phyloP scores from a whole-genome alignment of 2,888 invertebrate genomes.

The Polietes domitor region DNA sequence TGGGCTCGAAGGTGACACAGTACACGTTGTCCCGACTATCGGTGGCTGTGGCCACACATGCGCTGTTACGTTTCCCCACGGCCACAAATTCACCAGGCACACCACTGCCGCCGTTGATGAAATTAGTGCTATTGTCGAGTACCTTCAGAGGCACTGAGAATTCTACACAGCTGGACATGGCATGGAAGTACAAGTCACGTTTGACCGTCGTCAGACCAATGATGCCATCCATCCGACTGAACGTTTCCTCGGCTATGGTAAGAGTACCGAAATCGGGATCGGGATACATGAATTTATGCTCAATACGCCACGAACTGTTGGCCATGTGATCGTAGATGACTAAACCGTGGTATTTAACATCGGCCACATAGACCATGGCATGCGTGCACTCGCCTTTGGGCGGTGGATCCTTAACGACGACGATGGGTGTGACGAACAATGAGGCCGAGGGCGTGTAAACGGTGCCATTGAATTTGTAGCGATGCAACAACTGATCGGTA shows the following conservation, averaged over 20 bases:
- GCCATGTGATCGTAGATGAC: slow-evolving; percentile 83
- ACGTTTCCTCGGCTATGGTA: slow-evolving; percentile 82
- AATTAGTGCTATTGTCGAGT: slow-evolving; percentile 82
- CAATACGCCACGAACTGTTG: slow-evolving; percentile 83
- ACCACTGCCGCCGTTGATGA: slow-evolving; percentile 79
- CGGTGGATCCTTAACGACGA: slow-evolving; percentile 82
- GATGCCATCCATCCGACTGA: slow-evolving; percentile 86
- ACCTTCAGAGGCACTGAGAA: slow-evolving; percentile 83
- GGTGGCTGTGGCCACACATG: slow-evolving; percentile 88
- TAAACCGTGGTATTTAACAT: slow-evolving; percentile 83
- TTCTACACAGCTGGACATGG: slow-evolving; percentile 84
- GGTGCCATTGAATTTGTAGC: slow-evolving; percentile 74
- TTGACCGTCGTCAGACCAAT: slow-evolving; percentile 82
- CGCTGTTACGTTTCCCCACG: slow-evolving; percentile 83
- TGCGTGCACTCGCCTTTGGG: slow-evolving; percentile 81
- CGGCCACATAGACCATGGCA: slow-evolving; percentile 85
- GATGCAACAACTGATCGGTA: slow-evolving; percentile 82
- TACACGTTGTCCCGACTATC: slow-evolving; percentile 75
- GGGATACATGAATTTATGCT: slow-evolving; percentile 83
- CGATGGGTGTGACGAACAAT: slow-evolving; percentile 77
- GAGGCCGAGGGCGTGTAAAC: slow-evolving; percentile 73
- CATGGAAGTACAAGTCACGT: slow-evolving; percentile 83
- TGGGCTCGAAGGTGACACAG: slow-evolving; percentile 86
- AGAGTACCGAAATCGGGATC: slow-evolving; percentile 83
- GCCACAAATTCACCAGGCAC: slow-evolving; percentile 82